Base-by-base conservation (phyloP, 2,888 invertebrate genomes). In the Phoronis australis region DNA sequence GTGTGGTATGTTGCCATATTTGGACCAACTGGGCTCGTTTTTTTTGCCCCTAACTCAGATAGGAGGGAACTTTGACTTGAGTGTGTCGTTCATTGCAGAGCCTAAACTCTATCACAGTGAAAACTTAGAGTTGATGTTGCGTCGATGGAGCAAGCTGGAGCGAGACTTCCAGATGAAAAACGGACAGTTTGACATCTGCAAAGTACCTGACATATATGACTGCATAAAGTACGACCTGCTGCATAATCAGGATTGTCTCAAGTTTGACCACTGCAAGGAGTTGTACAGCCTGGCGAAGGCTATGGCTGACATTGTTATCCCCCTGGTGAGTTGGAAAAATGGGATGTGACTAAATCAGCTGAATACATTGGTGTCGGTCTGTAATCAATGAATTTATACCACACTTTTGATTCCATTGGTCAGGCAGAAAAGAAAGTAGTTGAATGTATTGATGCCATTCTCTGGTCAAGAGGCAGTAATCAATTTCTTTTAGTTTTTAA, bases 151-250 rank as follows among this genome's bases (percentile, higher is more conserved):
- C 38, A 97, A 97, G 79, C 88, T 97, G 47, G 93, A 96, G 72
- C 96, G 97, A 77, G 99, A 99, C 77, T 99, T 99, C 75, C 90
- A 88, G 68, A 88, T 90, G 0, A 95, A 95, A 76, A 88, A 87
- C 65, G 89, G 71, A 20, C 66, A 68, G 37, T 99, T 89, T 77
- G 99, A 99, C 76, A 97, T 99, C 66, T 96, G 95, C 4, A 99
- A 99, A 80, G 92, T 99, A 51, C 97, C 99, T 0, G 99, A 99
- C 75, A 99, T 99, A 60, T 99, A 99, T 71, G 99, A 99, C 80
- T 97, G 97, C 74, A 97, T 99, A 65, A 99, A 99, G 75, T 99
- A 79, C 59, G 99, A 99, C 78, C 80, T 97, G 59, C 96, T 97
- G 71, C 99, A 99, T 76, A 99, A 99, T 77, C 92, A 93, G 69